Evolutionary conservation across 2,113 vertebrate genomes (phyloP).

Genomic region (Solenodon paradoxus): DNA sequence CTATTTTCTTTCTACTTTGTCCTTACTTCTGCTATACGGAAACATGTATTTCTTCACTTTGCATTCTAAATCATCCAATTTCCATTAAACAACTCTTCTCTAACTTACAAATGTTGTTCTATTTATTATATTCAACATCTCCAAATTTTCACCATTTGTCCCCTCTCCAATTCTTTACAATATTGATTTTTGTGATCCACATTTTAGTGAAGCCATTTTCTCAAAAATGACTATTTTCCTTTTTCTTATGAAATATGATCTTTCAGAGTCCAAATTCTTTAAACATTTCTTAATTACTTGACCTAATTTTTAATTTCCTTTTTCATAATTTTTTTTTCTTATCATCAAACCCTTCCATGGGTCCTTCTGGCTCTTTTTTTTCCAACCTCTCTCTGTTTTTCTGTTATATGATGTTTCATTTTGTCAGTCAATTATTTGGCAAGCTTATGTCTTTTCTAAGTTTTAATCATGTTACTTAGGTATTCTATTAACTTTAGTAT

Average conservation of each 20-base stretch:
- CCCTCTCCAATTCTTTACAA: neutral
- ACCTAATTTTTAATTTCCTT: neutral
- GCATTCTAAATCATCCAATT: neutral
- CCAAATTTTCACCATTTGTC: neutral
- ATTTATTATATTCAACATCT: neutral
- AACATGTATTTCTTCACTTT: neutral
- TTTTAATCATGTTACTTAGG: neutral
- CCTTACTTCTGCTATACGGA: neutral
- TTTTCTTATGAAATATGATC: neutral
- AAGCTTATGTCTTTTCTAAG: neutral
- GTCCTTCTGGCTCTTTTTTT: neutral
- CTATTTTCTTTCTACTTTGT: neutral
- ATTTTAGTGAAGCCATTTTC: neutral
- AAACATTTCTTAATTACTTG: neutral
- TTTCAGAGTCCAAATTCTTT: conserved; percentile 13
- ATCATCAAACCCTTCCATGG: neutral
- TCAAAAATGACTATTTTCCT: neutral
- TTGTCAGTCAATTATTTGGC: neutral
- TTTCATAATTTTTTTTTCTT: neutral
- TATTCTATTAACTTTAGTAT: neutral
- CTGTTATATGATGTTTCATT: neutral
- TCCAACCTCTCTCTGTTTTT: neutral
- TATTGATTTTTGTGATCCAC: neutral
- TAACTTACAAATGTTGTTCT: neutral
- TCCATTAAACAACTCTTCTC: neutral